Base-by-base conservation (phyloP, 2,888 invertebrate genomes). In the Euplexia lucipara region DNA sequence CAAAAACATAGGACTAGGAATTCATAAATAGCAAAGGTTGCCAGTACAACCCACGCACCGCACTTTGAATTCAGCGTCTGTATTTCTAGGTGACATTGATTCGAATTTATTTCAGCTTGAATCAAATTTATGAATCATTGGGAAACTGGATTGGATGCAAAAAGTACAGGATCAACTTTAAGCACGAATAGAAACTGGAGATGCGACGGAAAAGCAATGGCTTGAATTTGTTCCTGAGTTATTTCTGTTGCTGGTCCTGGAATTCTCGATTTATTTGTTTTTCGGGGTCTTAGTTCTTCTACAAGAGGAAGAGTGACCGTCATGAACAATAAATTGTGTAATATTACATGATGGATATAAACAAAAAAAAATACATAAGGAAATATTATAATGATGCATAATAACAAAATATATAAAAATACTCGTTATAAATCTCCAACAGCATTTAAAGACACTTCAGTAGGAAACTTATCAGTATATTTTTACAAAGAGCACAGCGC, bases 61-160 rank as follows among this genome's bases (percentile, higher is more conserved):
- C 51, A 77, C 51, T 72, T 78, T 37, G 52, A n/a, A 77, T 66
- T 65, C 78, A 65, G 18, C 16, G 39, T 45, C 74, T 44, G 59
- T 73, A 72, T 76, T 49, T 53, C 78, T 73, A 78, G 58, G 42
- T 8, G 78, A 73, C 73, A 73, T 54, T 73, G 78, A 73, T 73
- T 78, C 78, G 78, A 78, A 73, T 73, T 73, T 73, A 73, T 73
- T 47, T 56, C 47, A 60, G 66, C 54, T 73, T 47, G 51, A 32
- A 66, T 66, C 48, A 41, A 73, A 73, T 73, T 73, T 73, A 77
- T 78, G 73, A 78, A 78, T 66, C 78, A 77, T 65, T 77, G 22
- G 47, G 35, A 77, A 57, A 56, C 73, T 48, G 39, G 54, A 60
- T 16, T 59, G 32, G 44, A 6, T 48, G 47, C 54, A 77, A 77